phyloP scores from a whole-genome alignment of 2,888 invertebrate genomes.

The Lingula anatina region DNA sequence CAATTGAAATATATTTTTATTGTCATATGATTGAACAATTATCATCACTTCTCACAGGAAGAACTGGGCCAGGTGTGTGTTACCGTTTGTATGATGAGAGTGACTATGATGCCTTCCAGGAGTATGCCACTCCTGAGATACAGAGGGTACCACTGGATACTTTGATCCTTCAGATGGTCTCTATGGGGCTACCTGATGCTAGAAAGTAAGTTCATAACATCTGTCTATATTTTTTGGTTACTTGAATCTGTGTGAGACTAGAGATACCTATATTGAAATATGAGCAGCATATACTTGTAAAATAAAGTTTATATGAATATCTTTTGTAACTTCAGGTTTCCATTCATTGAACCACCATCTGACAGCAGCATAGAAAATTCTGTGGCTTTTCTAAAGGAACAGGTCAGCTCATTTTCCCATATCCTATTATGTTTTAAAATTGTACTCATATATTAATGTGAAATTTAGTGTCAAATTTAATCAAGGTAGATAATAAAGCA shows the following conservation, averaged over 20 bases:
- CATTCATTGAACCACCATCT: constrained; percentile 90
- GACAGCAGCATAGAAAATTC: constrained; percentile 80
- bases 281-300: background rate
- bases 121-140: constrained; percentile 88
- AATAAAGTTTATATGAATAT: constrained; percentile 1
- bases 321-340: constrained; percentile 63
- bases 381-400: constrained; percentile 78
- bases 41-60: too few relatives aligned
- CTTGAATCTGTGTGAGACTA: background rate
- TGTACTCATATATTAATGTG: background rate
- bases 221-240: background rate
- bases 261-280: background rate
- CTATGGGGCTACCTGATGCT: constrained; percentile 86
- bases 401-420: too few relatives aligned
- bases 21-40: too few relatives aligned
- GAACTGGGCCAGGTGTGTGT: constrained; percentile 85
- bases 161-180: constrained; percentile 79
- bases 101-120: constrained; percentile 72
- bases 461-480: too few relatives aligned
- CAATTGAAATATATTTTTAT: too few relatives aligned
- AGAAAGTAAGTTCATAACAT: constrained; percentile 51
- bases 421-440: constrained; percentile 12
- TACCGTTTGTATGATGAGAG: constrained; percentile 74
- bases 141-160: constrained; percentile 91
- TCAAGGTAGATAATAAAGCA: too few relatives aligned